phyloP scores from a whole-genome alignment of 1,140 invertebrate species.

The Zaprionus inermis region DNA sequence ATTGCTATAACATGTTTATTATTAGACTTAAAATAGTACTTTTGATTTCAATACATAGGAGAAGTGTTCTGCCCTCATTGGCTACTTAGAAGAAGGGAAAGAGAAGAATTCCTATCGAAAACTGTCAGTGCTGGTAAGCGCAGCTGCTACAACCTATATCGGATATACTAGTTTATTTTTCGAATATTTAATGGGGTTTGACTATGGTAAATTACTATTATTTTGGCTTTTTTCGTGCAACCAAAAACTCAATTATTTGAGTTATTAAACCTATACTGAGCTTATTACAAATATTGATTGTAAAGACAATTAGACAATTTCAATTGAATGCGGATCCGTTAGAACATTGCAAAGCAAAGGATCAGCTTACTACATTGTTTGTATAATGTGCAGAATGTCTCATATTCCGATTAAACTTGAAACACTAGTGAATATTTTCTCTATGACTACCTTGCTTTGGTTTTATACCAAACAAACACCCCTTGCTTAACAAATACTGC shows the following conservation, averaged over 20 bases:
- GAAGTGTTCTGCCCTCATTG: too few species aligned
- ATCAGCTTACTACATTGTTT: not conserved
- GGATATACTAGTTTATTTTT: not conserved
- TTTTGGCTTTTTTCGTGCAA: not conserved
- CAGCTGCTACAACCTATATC: too few species aligned
- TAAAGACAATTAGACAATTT: not conserved
- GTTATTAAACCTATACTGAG: not conserved
- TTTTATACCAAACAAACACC: not conserved
- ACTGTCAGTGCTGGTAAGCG: too few species aligned
- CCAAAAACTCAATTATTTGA: not conserved
- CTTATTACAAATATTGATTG: not conserved
- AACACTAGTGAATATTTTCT: not conserved
- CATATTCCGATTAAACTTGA: not conserved
- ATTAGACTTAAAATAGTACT: too few species aligned
- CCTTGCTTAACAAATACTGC: slow-evolving; percentile 20
- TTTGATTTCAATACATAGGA: too few species aligned
- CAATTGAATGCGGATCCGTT: too few species aligned
- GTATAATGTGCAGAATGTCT: not conserved
- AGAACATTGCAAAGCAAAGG: not conserved
- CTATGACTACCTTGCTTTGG: not conserved
- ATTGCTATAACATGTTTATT: too few species aligned
- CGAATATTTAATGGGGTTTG: not conserved
- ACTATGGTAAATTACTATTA: not conserved
- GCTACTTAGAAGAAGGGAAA: too few species aligned
- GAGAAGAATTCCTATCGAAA: too few species aligned